Evolutionary conservation across 2,888 invertebrate genomes (phyloP).

Genomic region (Pachymerium ferrugineum): DNA sequence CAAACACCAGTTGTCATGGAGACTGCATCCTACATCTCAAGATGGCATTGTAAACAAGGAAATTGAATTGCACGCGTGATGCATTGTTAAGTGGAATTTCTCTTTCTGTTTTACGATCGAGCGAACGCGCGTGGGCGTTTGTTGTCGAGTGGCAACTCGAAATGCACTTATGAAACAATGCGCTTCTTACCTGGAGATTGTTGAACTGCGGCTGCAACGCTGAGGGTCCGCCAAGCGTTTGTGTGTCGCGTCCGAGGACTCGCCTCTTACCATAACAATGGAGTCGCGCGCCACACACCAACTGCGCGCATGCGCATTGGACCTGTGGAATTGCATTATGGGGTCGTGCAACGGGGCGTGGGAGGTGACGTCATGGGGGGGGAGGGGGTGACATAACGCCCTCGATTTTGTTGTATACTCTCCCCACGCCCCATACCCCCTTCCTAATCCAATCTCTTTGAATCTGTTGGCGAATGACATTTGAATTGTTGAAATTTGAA

Average conservation of each 20-base stretch:
- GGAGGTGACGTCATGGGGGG: conserved; percentile 20
- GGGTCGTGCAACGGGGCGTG: conserved; percentile 23
- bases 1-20: conserved; percentile 1
- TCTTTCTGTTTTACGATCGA: background rate
- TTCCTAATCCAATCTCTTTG: no score
- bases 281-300: conserved; percentile 27
- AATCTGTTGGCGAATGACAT: no score
- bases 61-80: conserved; percentile 4
- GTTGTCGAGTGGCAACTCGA: conserved; percentile 5
- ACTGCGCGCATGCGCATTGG: conserved; percentile 27
- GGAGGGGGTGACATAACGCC: conserved; percentile 23
- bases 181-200: conserved; percentile 17
- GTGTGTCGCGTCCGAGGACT: conserved; percentile 24
- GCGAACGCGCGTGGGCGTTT: background rate
- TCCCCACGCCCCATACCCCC: background rate
- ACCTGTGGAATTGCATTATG: conserved; percentile 27
- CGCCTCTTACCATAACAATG: conserved; percentile 27
- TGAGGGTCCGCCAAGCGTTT: conserved; percentile 19
- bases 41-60: conserved; percentile 16
- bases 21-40: conserved; percentile 19
- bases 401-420: background rate
- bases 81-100: conserved; percentile 2
- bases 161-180: background rate
- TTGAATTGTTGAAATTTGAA: no score
- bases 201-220: background rate